Evolutionary conservation across 2,797 vertebrate species (phyloP).

Genomic region (Periophthalmus magnuspinnatus): DNA sequence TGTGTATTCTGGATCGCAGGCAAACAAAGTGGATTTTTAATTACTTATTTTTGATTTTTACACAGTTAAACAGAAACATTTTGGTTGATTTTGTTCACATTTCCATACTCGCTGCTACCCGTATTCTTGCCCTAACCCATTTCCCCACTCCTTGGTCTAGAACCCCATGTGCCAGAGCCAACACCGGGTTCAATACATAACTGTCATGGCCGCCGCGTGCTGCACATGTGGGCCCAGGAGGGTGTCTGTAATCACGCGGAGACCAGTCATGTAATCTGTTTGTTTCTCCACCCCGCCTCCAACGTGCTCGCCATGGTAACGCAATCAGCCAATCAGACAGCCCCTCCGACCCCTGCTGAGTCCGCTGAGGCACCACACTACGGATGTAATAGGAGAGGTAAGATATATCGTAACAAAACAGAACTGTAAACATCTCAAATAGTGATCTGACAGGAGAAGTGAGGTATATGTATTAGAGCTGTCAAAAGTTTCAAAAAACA

Average conservation of each 20-base stretch:
- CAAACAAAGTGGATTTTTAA: too few species aligned
- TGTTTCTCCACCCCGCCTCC: constrained; percentile 53
- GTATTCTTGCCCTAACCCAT: not conserved
- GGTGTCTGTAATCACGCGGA: constrained; percentile 45
- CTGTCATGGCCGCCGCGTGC: constrained; percentile 18
- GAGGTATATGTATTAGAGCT: not conserved
- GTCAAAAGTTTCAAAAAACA: too few species aligned
- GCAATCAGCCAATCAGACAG: constrained; percentile 40
- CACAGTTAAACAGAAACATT: too few species aligned
- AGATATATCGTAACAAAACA: not conserved
- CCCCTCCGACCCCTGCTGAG: not conserved
- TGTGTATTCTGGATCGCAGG: too few species aligned
- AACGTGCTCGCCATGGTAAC: constrained; percentile 41
- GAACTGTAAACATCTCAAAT: not conserved
- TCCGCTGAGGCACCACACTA: constrained; percentile 3
- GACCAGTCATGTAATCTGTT: constrained; percentile 55
- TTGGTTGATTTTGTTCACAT: too few species aligned
- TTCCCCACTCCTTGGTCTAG: constrained; percentile 11
- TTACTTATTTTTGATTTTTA: too few species aligned
- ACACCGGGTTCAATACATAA: constrained; percentile 64
- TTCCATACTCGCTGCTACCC: too few species aligned
- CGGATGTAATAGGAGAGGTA: constrained; percentile 14
- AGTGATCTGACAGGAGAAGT: not conserved
- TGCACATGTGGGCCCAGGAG: constrained; percentile 23
- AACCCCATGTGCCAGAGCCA: constrained; percentile 24